Conservation (phyloP, 2,797 vertebrate species). For the Meriones psammophilus region DNA sequence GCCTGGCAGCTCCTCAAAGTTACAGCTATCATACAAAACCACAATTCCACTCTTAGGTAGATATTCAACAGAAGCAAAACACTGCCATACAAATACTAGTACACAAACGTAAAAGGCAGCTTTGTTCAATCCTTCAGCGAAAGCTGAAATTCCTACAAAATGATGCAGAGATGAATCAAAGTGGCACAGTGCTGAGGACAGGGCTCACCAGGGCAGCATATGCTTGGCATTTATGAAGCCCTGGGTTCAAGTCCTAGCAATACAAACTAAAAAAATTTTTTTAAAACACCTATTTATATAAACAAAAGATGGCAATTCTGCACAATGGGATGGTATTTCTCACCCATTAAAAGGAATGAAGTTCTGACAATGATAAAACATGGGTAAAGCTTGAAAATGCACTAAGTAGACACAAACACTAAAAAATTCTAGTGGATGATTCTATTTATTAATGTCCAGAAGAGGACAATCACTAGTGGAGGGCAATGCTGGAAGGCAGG, state of each 20-base stretch:
- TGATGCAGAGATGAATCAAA: neutral
- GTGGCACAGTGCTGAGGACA: neutral
- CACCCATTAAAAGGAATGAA: neutral
- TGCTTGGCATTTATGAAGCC: neutral
- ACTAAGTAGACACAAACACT: neutral
- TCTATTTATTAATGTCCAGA: neutral
- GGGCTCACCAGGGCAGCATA: neutral
- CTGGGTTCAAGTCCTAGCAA: neutral
- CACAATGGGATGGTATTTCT: neutral
- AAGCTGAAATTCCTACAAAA: neutral
- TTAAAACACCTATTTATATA: neutral
- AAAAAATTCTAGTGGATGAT: neutral
- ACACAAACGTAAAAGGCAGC: neutral
- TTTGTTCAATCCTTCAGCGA: conserved; percentile 1
- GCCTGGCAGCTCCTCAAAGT: neutral
- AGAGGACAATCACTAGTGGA: neutral
- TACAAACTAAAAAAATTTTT: neutral
- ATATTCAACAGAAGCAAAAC: neutral
- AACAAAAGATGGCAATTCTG: neutral
- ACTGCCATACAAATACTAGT: neutral
- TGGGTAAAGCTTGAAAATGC: neutral
- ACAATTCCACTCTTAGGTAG: neutral
- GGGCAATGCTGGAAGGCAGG: neutral
- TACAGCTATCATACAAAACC: neutral
- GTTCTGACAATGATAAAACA: conserved; percentile 1